Conservation (phyloP, 2,797 vertebrate genomes). For the Hapalemur alaotrensis region DNA sequence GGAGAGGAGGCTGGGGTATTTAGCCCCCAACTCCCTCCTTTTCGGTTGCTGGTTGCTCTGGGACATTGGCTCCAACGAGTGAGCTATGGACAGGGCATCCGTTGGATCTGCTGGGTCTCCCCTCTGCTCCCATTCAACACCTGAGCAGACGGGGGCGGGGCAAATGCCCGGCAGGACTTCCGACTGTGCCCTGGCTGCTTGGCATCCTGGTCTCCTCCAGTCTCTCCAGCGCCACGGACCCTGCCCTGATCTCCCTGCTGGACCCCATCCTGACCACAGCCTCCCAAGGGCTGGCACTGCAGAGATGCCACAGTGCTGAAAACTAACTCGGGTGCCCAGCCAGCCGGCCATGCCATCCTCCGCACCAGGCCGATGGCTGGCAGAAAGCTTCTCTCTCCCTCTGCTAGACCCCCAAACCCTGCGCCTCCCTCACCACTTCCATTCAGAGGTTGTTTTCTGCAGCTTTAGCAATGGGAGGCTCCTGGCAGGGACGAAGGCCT, state of each 20-base stretch:
- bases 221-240: background rate
- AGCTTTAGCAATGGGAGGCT: background rate
- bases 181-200: background rate
- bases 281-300: background rate
- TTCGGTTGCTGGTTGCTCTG: background rate
- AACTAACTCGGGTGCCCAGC: accelerated
- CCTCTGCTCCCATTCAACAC: background rate
- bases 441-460: background rate
- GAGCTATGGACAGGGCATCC: accelerated
- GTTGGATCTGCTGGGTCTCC: background rate
- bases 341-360: background rate
- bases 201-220: background rate
- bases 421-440: background rate
- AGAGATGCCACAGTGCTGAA: background rate
- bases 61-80: background rate
- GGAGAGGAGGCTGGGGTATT: background rate
- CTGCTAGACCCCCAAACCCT: background rate
- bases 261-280: background rate
- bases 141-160: background rate
- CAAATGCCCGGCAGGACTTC: background rate
- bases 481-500: background rate
- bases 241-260: background rate
- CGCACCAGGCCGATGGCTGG: no score
- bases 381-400: background rate
- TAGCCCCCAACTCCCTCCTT: background rate